Conservation (phyloP, 2,113 vertebrate genomes). For the Nothoprocta perdicaria region DNA sequence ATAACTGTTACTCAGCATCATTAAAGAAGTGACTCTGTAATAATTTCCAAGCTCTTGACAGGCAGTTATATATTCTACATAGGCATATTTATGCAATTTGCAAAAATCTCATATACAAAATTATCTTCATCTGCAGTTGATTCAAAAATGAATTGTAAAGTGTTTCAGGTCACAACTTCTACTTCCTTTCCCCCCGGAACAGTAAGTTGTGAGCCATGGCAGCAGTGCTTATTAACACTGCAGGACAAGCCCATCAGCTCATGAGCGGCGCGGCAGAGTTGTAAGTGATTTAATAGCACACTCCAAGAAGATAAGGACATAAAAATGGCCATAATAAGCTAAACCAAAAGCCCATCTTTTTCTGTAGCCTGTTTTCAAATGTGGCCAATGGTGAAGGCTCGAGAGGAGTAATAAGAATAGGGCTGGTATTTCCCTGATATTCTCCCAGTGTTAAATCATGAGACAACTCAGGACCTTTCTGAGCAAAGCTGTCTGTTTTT, state of each 20-base stretch:
- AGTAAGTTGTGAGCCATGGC: not conserved
- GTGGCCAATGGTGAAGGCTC: not conserved
- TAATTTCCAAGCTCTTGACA: constrained; percentile 31
- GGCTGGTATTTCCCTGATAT: not conserved
- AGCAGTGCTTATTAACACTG: not conserved
- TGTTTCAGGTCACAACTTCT: not conserved
- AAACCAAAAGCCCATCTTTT: not conserved
- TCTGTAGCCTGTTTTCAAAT: not conserved
- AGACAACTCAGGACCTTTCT: not conserved
- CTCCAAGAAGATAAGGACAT: not conserved
- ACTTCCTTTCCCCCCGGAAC: not conserved
- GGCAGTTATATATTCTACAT: not conserved
- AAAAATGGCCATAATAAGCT: not conserved
- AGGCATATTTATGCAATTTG: constrained; percentile 19
- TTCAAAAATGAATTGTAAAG: not conserved
- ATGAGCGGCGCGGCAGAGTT: not conserved
- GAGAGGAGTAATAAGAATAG: not conserved
- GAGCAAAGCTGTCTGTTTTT: not conserved
- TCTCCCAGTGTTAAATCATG: not conserved
- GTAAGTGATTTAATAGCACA: not conserved
- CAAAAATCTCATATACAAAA: not conserved
- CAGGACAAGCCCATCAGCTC: not conserved
- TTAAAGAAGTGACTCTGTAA: constrained; percentile 31
- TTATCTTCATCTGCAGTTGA: not conserved
- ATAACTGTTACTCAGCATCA: constrained; percentile 44